Percentiles rank a stretch among this genome's conserved stretches.
phyloP scores from a whole-genome alignment of 2,113 vertebrate genomes.

The Rhinoptilus africanus region DNA sequence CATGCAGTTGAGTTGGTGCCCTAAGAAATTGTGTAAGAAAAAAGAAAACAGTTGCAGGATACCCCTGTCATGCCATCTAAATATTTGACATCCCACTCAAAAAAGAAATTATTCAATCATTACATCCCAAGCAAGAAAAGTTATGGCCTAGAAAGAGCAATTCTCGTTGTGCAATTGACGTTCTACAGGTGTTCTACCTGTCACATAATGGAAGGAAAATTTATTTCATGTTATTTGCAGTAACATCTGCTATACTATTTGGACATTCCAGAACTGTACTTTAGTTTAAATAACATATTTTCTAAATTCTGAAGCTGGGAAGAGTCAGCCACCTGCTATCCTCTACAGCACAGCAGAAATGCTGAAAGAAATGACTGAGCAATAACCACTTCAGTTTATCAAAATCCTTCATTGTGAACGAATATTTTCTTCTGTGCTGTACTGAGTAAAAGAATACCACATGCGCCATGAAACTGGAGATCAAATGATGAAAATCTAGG shows the following conservation, averaged over 20 bases:
- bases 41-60: not conserved
- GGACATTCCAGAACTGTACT: not conserved
- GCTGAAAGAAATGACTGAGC: not conserved
- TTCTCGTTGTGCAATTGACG: not conserved
- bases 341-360: not conserved
- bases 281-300: not conserved
- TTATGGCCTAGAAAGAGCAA: not conserved
- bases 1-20: not conserved
- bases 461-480: fast-evolving
- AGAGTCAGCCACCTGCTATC: not conserved
- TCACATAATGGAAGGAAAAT: not conserved
- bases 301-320: not conserved
- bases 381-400: not conserved
- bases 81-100: not conserved
- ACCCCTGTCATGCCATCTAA: not conserved
- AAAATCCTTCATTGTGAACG: not conserved
- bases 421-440: not conserved
- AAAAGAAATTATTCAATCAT: not conserved
- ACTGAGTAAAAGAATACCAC: not conserved
- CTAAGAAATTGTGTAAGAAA: not conserved
- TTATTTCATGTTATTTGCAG: not conserved
- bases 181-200: not conserved
- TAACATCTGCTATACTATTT: not conserved
- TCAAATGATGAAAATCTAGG: not conserved
- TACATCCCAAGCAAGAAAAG: not conserved